Evolutionary conservation across 2,888 invertebrate genomes (phyloP), one percentile per base, ranked within the genome.

Genomic region (Polia nebulosa): DNA sequence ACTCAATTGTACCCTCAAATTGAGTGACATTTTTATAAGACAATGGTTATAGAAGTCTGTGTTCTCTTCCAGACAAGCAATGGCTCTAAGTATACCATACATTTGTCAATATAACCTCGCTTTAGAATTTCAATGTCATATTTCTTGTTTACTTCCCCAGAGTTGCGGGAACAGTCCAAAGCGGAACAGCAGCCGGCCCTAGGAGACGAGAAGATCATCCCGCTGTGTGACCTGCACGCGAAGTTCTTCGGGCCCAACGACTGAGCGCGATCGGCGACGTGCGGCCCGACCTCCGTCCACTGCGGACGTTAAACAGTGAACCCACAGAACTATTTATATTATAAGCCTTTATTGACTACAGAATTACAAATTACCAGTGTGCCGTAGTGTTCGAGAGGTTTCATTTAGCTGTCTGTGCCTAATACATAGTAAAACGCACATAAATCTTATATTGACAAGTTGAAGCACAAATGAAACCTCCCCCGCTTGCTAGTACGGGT

Each of bases 121-220:
- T 71, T n/a, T 70, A 45, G 55, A 67, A 29, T 29, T n/a, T 6
- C 1, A 34, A 34, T 9, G 2, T 51, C 13, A 34, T 34, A 13
- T 27, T 11, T n/a, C 0, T 22, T 11, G 2, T 8, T 34, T 0
- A 15, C 9, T 0, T 17, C 63, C 62, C 0, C 90, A 96, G 96
- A 94, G 44, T 84, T 96, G 8, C 88, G 96, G 13, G 95, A 96
- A 45, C 93, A 94, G 63, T 94, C 94, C 0, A 93, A 92, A 52
- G 87, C 93, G 2, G 94, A 95, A 67, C 92, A 92, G 78, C 94
- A 94, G 79, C 94, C 94, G 20, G 90, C 92, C 15, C 82, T 94
- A 0, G 94, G 93, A 11, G 91, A 92, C 76, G 96, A 95, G 79
- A 89, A 92, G 49, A 89, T 93, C 64, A 78, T 95, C 67, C 91